Conservation (phyloP, 2,113 vertebrate species). For the Cisticola juncidis region DNA sequence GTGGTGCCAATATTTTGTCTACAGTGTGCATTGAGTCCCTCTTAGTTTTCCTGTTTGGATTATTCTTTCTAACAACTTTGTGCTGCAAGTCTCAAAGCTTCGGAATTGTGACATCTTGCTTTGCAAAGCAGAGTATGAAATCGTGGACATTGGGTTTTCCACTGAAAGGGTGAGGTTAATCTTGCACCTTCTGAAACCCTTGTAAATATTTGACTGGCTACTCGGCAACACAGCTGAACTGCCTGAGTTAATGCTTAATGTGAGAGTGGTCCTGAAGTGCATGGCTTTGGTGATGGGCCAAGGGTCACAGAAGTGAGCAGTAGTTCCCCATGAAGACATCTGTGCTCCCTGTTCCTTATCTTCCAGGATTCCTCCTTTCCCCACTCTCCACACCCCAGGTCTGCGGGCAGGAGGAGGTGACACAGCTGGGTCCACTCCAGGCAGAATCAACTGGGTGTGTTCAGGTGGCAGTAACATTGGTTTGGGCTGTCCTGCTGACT, state of each 20-base stretch:
- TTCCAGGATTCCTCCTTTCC: background rate
- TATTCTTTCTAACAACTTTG: background rate
- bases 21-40: background rate
- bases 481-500: background rate
- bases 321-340: background rate
- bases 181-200: conserved; percentile 2
- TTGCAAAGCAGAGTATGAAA: background rate
- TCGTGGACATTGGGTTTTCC: background rate
- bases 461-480: background rate
- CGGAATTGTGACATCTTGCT: background rate
- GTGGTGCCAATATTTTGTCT: conserved; percentile 35
- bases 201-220: conserved; percentile 43
- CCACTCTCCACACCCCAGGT: too few species aligned
- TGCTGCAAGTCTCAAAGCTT: background rate
- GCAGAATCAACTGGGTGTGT: rapidly evolving
- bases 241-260: conserved; percentile 49
- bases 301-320: background rate
- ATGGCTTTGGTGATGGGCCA: background rate
- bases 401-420: background rate
- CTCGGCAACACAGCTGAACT: background rate
- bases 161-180: conserved; percentile 33
- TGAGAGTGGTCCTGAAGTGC: background rate
- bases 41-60: conserved; percentile 21
- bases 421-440: rapidly evolving
- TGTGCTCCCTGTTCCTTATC: background rate